Conservation (phyloP, 2,797 vertebrate genomes). For the Glossophaga mutica region DNA sequence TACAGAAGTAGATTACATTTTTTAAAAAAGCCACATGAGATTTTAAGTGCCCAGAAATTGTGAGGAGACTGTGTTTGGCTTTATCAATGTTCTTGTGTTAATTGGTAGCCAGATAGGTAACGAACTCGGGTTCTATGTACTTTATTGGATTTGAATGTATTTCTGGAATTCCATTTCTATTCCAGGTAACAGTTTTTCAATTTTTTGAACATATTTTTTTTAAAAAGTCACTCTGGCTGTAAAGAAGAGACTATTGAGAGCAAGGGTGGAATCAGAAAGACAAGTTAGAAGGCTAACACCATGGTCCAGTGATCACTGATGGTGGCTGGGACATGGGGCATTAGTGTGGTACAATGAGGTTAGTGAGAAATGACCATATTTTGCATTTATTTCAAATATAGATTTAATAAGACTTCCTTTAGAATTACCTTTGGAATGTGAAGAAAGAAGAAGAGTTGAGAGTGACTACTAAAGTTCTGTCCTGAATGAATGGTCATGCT, state of each 20-base stretch:
- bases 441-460: neutral
- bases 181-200: neutral
- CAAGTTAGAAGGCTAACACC: neutral
- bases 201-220: neutral
- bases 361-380: neutral
- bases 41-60: neutral
- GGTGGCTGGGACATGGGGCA: neutral
- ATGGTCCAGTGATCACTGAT: neutral
- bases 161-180: neutral
- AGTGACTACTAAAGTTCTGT: neutral
- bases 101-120: neutral
- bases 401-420: neutral
- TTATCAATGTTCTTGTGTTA: neutral
- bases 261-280: neutral
- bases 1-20: neutral
- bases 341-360: neutral
- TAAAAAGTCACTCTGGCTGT: neutral
- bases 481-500: neutral
- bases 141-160: slow-evolving; percentile 1
- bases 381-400: neutral
- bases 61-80: neutral
- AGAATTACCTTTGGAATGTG: neutral
- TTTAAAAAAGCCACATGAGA: neutral
- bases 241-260: neutral
- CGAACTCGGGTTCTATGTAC: neutral